Evolutionary conservation across 2,888 invertebrate genomes (phyloP), one percentile per base, ranked within the genome.

Genomic region (Apodemia zela): DNA sequence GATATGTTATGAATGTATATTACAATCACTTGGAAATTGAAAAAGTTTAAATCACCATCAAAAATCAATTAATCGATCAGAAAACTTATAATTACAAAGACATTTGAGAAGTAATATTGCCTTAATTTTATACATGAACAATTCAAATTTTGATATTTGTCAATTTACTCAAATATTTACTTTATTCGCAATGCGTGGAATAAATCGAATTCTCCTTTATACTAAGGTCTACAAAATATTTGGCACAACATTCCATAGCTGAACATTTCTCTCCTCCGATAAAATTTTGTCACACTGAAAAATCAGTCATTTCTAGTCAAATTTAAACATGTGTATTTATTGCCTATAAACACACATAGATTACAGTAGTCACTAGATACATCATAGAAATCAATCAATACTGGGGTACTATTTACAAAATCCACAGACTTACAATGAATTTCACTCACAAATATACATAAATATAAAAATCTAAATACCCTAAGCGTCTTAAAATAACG

Each of bases 191-290:
- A 33, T 10, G 13, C 35, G 35, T n/a, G 17, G 35, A 54, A 49
- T 58, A 59, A 51, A 61, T 63, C 49, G 63, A 66, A 68, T 42
- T 63, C 65, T 71, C 76, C 74, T 72, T 72, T 77, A 77, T 75
- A 74, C 80, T 81, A 80, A n/a, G 71, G 75, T 82, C 86, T 89
- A 89, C 82, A 75, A 70, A 87, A 89, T 87, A 90, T 90, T 90
- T 90, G 89, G 89, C 89, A 90, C 89, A 87, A 79, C 76, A 73
- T 73, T 68, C 69, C 65, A 47, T 15, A 25, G n/a, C 21, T 57
- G 54, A 57, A 57, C 54, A 57, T 57, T 25, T 57, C 15, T 57
- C 15, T 57, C 15, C 54, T 29, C 25, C n/a, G 7, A 29, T 18
- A 21, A 54, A 57, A 25, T 15, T 57, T 57, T 57, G 21, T 57